Conservation (phyloP, 2,113 vertebrate genomes). For the Puntigrus tetrazona region DNA sequence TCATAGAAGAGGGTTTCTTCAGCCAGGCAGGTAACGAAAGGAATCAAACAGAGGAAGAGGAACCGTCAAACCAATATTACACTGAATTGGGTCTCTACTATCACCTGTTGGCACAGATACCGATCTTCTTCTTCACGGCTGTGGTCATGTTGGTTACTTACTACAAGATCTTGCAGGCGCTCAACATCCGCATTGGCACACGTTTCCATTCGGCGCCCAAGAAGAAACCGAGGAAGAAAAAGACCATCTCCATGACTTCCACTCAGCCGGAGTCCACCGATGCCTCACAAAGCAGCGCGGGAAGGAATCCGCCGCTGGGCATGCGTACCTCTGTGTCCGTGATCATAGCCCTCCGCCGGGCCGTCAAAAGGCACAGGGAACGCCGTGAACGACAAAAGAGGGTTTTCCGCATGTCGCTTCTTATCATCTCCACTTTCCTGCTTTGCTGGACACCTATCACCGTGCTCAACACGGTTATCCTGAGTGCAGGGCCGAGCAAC, state of each 20-base stretch:
- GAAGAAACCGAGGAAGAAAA: constrained; percentile 87
- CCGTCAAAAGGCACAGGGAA: constrained; percentile 94
- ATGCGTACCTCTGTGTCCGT: constrained; percentile 97
- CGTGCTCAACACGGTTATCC: constrained; percentile 93
- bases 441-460: constrained; percentile 99
- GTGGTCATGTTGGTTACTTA: constrained; percentile 95
- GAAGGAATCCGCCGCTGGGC: constrained; percentile 84
- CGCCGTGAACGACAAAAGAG: constrained; percentile 93
- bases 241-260: constrained; percentile 83
- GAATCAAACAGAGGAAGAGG: constrained; percentile 86
- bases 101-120: constrained; percentile 92
- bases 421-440: constrained; percentile 97
- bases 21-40: constrained; percentile 81
- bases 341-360: constrained; percentile 93
- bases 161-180: constrained; percentile 94
- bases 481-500: constrained; percentile 91
- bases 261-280: constrained; percentile 86
- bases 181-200: constrained; percentile 95
- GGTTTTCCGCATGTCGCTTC: constrained; percentile 95
- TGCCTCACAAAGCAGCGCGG: constrained; percentile 83
- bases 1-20: constrained; percentile 96
- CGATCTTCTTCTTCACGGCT: constrained; percentile 93
- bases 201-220: constrained; percentile 86
- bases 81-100: constrained; percentile 92
- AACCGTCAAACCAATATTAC: constrained; percentile 84